phyloP scores from a whole-genome alignment of 2,113 vertebrate species.

The Coptodon bakossiorum region DNA sequence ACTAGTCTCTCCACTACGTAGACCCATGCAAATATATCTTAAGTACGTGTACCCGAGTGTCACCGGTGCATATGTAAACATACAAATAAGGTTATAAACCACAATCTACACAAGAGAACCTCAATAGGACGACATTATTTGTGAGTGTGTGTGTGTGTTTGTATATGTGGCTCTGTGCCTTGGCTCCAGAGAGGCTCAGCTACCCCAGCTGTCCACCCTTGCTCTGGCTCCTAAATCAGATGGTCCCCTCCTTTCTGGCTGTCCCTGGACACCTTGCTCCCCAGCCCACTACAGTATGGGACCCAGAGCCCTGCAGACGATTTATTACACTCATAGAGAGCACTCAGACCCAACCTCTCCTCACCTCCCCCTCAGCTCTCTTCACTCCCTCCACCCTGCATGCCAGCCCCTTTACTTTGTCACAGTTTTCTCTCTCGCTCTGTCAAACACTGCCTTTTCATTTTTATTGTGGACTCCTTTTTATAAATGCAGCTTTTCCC shows the following conservation, averaged over 20 bases:
- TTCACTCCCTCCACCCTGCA: neutral
- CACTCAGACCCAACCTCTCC: constrained; percentile 16
- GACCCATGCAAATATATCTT: neutral
- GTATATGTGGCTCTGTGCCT: neutral
- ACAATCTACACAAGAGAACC: neutral
- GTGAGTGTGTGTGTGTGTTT: neutral
- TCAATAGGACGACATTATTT: neutral
- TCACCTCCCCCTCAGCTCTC: constrained; percentile 35
- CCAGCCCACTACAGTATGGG: constrained; percentile 18
- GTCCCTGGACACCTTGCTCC: constrained; percentile 45
- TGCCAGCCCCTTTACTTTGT: neutral
- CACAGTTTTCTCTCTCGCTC: neutral
- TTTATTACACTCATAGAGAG: constrained; percentile 43
- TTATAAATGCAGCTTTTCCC: neutral
- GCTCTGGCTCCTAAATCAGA: constrained; percentile 60
- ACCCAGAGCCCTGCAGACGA: constrained; percentile 42
- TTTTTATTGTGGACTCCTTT: neutral
- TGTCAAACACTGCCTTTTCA: neutral
- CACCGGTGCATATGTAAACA: neutral
- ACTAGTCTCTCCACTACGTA: neutral
- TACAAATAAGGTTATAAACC: neutral
- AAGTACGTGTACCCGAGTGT: neutral
- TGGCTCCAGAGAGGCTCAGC: constrained; percentile 15
- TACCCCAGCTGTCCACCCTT: constrained; percentile 44
- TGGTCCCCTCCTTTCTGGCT: constrained; percentile 24